Conservation (phyloP, 2,888 invertebrate genomes). For the Notocelia uddmanniana region DNA sequence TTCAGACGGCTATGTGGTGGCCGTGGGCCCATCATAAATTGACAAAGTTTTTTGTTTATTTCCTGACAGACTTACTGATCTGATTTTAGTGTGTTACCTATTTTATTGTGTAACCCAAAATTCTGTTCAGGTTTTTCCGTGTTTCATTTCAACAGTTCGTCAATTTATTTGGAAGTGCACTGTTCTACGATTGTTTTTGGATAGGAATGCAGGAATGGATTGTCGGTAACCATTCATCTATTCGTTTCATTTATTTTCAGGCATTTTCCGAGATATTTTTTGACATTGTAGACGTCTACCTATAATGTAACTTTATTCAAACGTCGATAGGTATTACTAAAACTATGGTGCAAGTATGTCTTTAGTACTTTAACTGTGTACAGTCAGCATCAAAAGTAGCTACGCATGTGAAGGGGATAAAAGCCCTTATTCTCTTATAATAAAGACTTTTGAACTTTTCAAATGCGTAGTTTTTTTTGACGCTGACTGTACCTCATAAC, state of each 20-base stretch:
- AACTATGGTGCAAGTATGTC: no score
- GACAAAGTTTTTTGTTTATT: no score
- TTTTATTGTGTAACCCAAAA: not conserved
- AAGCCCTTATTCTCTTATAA: no score
- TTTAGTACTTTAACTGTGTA: no score
- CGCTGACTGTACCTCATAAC: no score
- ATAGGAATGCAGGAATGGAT: not conserved
- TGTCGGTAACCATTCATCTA: not conserved
- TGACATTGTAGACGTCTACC: not conserved
- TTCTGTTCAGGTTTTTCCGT: not conserved
- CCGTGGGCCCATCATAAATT: no score
- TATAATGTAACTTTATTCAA: not conserved
- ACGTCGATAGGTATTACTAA: no score
- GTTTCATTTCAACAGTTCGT: not conserved
- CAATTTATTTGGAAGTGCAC: conserved; percentile 13
- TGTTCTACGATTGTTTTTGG: not conserved
- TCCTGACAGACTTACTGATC: not conserved
- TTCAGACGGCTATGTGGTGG: no score
- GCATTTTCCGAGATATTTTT: not conserved
- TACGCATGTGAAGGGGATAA: no score
- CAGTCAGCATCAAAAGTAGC: no score
- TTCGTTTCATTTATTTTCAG: not conserved
- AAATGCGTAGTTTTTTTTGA: no score
- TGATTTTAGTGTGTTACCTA: not conserved
- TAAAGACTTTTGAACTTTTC: no score